Evolutionary conservation across 2,113 vertebrate species (phyloP).

Genomic region (Casuarius casuarius): DNA sequence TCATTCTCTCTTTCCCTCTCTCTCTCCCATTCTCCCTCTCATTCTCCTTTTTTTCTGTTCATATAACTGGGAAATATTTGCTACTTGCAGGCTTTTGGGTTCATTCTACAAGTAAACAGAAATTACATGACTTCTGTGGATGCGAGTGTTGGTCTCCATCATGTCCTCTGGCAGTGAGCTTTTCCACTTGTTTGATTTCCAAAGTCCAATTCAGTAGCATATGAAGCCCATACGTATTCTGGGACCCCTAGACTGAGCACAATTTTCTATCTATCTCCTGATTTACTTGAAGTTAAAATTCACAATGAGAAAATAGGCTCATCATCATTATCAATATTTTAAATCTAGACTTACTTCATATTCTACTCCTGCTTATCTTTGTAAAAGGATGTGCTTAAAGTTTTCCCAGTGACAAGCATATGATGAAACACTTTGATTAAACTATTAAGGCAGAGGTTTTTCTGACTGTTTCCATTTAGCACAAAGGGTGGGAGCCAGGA

Average conservation of each 20-base stretch:
- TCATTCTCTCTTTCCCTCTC: too few species aligned
- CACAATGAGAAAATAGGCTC: background rate
- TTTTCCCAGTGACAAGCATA: background rate
- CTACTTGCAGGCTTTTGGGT: background rate
- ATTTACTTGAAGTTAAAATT: background rate
- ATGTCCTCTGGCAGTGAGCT: background rate
- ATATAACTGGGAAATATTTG: background rate
- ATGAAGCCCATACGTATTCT: background rate
- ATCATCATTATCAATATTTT: background rate
- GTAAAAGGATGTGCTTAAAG: background rate
- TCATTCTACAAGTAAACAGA: background rate
- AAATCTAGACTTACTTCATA: background rate
- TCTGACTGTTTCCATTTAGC: background rate
- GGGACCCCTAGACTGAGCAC: background rate
- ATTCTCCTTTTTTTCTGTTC: background rate
- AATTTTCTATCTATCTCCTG: background rate
- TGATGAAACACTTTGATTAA: background rate
- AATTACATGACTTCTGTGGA: background rate
- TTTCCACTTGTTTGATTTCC: background rate
- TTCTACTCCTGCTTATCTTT: background rate
- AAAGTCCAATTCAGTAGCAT: background rate
- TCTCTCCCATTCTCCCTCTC: too few species aligned
- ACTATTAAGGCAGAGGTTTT: background rate
- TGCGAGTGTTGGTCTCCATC: background rate
- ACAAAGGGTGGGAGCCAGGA: background rate